A percentile compares a stretch with the other conserved stretches of the same genome.
phyloP scores from a whole-genome alignment of 2,888 invertebrate species.

The Zelleria hepariella region DNA sequence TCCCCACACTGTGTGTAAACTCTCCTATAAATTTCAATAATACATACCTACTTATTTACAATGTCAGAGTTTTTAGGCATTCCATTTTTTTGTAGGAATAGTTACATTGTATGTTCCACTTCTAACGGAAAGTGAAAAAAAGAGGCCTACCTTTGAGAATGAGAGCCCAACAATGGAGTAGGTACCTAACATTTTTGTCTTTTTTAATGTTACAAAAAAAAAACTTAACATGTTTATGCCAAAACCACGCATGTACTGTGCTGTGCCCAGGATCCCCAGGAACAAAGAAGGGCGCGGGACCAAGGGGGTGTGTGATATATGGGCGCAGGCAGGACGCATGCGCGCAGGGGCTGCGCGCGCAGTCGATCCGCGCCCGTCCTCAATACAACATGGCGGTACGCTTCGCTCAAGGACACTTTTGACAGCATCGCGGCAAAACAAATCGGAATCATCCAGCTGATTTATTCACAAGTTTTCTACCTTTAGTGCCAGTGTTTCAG shows the following conservation, averaged over 20 bases:
- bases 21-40: too few relatives aligned
- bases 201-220: too few relatives aligned
- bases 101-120: too few relatives aligned
- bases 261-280: background rate
- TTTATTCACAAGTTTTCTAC: background rate
- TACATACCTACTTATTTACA: too few relatives aligned
- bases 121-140: too few relatives aligned
- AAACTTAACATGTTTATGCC: background rate
- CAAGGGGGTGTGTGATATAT: conserved; percentile 27
- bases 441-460: conserved; percentile 25
- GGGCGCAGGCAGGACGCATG: conserved; percentile 39
- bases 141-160: too few relatives aligned
- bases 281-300: conserved; percentile 23
- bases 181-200: too few relatives aligned
- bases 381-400: conserved; percentile 55
- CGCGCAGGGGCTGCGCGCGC: conserved; percentile 35
- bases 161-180: too few relatives aligned
- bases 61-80: too few relatives aligned
- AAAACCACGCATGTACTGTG: background rate
- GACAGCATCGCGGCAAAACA: conserved; percentile 51
- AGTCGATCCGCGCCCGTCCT: conserved; percentile 66
- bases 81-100: too few relatives aligned
- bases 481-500: background rate
- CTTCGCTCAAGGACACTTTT: conserved; percentile 57
- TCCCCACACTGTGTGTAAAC: too few relatives aligned